Base-by-base conservation (phyloP, 1,140 invertebrate species). In the Cyclina sinensis region DNA sequence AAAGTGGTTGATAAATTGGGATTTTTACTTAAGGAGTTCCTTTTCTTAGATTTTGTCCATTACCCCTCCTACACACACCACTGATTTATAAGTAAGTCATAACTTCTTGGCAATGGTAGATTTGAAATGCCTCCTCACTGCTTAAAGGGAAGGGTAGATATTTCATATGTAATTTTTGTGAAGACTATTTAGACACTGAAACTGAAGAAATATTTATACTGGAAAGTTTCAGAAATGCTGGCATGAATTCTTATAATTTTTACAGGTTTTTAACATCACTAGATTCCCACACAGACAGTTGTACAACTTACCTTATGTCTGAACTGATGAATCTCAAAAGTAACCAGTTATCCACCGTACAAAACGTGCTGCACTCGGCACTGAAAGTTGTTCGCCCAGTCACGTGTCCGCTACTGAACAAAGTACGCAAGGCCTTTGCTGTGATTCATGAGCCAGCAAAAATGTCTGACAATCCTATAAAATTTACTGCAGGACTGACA, bases 401-500 rank as follows among this genome's bases (percentile, higher is more conserved):
- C 18, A 79, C 87, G 0, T 88, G 94, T 16, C 78, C 90, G 0
- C 39, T 93, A n/a, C 85, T 89, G 32, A 92, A 92, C 59, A 91
- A 92, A 24, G 89, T 95, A 9, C 82, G 92, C 0, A 93, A 93
- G 83, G 98, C 98, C 92, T 97, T 96, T 39, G 98, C 98, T 27
- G 96, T 96, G 0, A 98, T 99, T 74, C 96, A 98, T 74, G 98
- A 99, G 93, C 98, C 98, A 14, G 97, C 97, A 87, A 97, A 97
- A 4, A 97, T 98, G 92, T 97, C 97, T 24, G 98, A 99, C 94
- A 97, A 97, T 79, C 97, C 98, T 11, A 95, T 99, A n/a, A 98
- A 99, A 95, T 99, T 99, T 93, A 98, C 98, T 27, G 98, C 98
- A 0, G 98, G 98, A 0, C 96, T 99, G 0, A 97, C 99, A 35